A percentile compares a stretch with the other conserved stretches of the same genome.
Evolutionary conservation across 2,888 invertebrate species (phyloP).

Genomic region (Epiperipatus broadwayi): DNA sequence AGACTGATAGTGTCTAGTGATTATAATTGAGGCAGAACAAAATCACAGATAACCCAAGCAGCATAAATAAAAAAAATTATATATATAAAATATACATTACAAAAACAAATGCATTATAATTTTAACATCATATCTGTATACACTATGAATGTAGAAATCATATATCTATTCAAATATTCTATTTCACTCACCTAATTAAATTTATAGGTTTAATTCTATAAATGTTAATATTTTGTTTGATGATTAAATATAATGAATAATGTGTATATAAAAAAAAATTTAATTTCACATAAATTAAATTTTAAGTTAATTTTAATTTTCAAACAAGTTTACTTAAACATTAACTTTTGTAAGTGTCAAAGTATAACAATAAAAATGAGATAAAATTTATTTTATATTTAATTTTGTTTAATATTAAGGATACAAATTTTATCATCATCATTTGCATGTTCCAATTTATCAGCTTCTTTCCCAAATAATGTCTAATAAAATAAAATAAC

Average conservation of each 20-base stretch:
- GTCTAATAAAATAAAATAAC: conserved; percentile 39
- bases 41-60: no score
- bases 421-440: conserved; percentile 83
- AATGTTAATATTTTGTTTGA: not conserved
- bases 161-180: no score
- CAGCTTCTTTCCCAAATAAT: conserved; percentile 91
- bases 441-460: conserved; percentile 92
- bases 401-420: conserved; percentile 20
- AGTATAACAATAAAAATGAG: conserved; percentile 11
- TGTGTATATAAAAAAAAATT: conserved; percentile 1
- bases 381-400: not conserved
- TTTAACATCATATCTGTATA: no score
- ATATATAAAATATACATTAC: no score
- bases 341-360: not conserved
- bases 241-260: not conserved
- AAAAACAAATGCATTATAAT: no score
- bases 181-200: no score
- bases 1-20: no score
- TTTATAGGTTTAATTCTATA: no score
- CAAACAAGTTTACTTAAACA: conserved; percentile 4
- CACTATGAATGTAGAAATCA: no score
- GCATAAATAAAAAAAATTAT: no score
- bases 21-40: no score
- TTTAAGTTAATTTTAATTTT: not conserved
- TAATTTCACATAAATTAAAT: conserved; percentile 5